Evolutionary conservation across 2,113 vertebrate genomes (phyloP).

Genomic region (Gymnogyps californianus): DNA sequence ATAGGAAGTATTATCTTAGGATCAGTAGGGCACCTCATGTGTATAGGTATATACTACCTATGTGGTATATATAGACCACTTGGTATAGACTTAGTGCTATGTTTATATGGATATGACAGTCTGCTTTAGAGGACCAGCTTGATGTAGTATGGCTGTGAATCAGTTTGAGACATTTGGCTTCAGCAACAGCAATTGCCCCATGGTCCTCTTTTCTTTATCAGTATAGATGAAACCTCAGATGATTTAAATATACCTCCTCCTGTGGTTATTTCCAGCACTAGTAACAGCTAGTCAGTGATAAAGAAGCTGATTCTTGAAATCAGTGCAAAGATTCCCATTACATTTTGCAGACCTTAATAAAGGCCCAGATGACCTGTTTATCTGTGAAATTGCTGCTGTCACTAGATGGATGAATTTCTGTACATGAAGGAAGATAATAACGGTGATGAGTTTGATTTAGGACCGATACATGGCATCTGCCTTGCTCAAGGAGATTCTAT

Average conservation of each 20-base stretch:
- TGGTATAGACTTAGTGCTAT: not conserved
- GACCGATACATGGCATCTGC: rapidly evolving
- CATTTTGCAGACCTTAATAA: not conserved
- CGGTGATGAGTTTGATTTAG: not conserved
- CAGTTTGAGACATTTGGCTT: not conserved
- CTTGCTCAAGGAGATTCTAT: not conserved
- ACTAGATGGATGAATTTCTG: not conserved
- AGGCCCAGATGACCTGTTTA: not conserved
- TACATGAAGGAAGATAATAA: not conserved
- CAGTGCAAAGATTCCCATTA: not conserved
- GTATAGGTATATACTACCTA: not conserved
- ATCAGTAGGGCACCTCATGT: not conserved
- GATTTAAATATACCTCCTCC: not conserved
- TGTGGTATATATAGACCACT: no score
- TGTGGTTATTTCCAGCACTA: not conserved
- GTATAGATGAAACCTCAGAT: not conserved
- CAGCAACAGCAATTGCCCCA: not conserved
- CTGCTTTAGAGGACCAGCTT: not conserved
- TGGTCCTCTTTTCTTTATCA: not conserved
- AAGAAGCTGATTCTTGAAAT: not conserved
- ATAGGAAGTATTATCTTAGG: not conserved
- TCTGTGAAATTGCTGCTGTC: not conserved
- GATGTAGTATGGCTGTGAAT: not conserved
- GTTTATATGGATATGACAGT: not conserved
- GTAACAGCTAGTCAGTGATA: not conserved